Evolutionary conservation across 2,888 invertebrate genomes (phyloP).

Genomic region (Patella depressa): DNA sequence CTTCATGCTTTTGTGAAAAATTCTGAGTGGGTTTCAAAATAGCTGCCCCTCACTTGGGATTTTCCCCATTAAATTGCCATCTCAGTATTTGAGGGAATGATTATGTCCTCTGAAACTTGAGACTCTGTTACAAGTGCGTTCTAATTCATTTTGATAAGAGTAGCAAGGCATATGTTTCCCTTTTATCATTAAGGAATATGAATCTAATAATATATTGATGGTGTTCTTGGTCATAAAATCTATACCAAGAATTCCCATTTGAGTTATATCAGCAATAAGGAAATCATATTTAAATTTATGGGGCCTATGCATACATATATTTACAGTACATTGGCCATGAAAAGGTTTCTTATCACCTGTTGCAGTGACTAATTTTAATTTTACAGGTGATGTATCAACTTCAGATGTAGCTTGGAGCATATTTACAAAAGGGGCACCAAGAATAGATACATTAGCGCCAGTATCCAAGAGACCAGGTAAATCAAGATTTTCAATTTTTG

Average conservation of each 20-base stretch:
- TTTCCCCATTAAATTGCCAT: no score
- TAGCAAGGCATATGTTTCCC: no score
- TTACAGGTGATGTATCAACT: background rate
- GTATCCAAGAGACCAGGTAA: no score
- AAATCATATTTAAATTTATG: background rate
- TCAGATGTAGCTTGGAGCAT: background rate
- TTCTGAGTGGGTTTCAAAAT: background rate
- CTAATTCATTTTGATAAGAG: no score
- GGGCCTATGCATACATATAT: background rate
- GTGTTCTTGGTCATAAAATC: background rate
- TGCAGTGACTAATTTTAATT: conserved; percentile 10
- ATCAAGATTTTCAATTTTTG: no score
- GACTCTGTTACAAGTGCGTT: no score
- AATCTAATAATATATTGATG: background rate
- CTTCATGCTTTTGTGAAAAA: background rate
- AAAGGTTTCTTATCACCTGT: background rate
- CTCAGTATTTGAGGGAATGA: no score
- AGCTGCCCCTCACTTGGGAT: no score
- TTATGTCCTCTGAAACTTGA: no score
- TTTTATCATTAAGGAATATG: no score
- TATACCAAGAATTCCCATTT: background rate
- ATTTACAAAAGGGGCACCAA: background rate
- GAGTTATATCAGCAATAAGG: background rate
- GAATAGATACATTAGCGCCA: background rate
- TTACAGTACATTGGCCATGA: background rate